A percentile compares a stretch with the other conserved stretches of the same genome.
These are phyloP conservation scores for Crotalus horridus DNA, from an alignment of 2,113 vertebrate genomes.

Conservation along the genomic window DNA sequence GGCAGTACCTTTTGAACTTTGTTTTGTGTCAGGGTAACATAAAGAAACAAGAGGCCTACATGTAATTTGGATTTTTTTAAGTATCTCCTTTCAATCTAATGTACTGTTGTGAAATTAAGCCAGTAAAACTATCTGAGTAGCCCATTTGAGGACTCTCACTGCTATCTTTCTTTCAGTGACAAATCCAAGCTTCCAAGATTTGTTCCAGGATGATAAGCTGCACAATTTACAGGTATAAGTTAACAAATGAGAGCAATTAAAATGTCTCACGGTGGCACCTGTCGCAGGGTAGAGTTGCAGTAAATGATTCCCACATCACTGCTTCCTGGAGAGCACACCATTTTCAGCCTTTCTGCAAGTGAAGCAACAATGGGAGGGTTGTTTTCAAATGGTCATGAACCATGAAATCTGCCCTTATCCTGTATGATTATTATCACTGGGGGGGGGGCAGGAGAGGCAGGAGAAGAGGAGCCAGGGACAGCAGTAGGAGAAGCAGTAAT, in stretches of 20 bases:
- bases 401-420: slow-evolving; percentile 78
- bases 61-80: slow-evolving; percentile 93
- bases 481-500: slow-evolving; percentile 64
- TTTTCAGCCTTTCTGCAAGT: slow-evolving; percentile 76
- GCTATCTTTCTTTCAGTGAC: slow-evolving; percentile 68
- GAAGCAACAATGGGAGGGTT: slow-evolving; percentile 82
- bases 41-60: slow-evolving; percentile 87
- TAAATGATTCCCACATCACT: slow-evolving; percentile 84
- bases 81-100: slow-evolving; percentile 84
- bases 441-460: background rate
- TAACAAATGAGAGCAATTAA: slow-evolving; percentile 99
- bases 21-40: slow-evolving; percentile 79
- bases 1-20: slow-evolving; percentile 76
- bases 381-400: slow-evolving; percentile 81
- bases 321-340: slow-evolving; percentile 79
- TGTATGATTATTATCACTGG: slow-evolving; percentile 80
- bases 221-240: slow-evolving; percentile 90
- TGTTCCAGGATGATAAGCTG: slow-evolving; percentile 78
- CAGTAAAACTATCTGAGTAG: slow-evolving; percentile 79
- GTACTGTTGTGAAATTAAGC: slow-evolving; percentile 82
- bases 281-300: slow-evolving; percentile 86
- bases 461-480: background rate
- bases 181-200: slow-evolving; percentile 76
- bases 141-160: slow-evolving; percentile 66
- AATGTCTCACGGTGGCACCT: slow-evolving; percentile 86